Conservation (phyloP, 2,113 vertebrate species). For the Colius striatus region DNA sequence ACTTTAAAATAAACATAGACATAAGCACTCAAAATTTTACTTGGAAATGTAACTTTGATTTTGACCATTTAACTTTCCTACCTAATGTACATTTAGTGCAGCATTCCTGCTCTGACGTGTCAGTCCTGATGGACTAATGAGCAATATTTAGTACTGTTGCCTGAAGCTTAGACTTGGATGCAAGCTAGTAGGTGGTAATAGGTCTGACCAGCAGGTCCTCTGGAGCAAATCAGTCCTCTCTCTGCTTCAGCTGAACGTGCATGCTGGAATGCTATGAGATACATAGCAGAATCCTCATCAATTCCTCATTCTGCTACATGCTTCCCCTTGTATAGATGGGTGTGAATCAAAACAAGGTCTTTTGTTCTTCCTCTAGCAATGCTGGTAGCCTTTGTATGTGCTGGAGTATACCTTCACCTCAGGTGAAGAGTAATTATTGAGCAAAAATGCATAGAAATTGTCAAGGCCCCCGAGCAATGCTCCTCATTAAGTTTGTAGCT, state of each 20-base stretch:
- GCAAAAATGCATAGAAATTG: background rate
- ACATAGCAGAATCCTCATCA: background rate
- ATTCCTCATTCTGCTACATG: background rate
- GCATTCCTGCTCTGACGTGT: background rate
- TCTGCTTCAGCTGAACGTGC: background rate
- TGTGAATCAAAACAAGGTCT: background rate
- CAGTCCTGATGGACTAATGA: background rate
- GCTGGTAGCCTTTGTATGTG: background rate
- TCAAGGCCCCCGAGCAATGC: background rate
- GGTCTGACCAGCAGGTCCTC: background rate
- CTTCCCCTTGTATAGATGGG: background rate
- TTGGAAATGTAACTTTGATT: background rate
- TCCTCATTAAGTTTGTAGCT: background rate
- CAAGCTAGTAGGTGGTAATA: background rate
- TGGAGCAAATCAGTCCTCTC: background rate
- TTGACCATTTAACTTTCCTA: background rate
- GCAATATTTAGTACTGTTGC: background rate
- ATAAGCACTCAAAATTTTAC: background rate
- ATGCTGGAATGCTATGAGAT: background rate
- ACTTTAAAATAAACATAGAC: background rate
- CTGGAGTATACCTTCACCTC: background rate
- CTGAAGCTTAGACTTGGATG: background rate
- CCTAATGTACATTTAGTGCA: background rate
- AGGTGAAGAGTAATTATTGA: background rate
- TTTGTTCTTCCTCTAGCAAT: background rate